These are phyloP conservation scores for Trichonephila inaurata DNA, from an alignment of 1,140 invertebrate species.

Conservation along the genomic window DNA sequence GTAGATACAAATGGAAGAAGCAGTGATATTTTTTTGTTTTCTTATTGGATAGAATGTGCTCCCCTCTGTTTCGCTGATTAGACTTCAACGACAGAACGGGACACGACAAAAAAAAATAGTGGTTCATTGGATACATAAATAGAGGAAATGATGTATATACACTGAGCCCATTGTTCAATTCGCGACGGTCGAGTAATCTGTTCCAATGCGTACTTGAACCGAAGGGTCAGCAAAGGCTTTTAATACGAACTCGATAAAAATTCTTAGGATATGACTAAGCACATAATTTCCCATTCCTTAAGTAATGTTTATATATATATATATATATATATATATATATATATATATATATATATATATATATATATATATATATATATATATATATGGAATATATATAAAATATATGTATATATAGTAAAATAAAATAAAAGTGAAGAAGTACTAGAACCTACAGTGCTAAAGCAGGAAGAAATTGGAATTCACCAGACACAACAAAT, in stretches of 20 bases:
- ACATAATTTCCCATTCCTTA: too few relatives aligned
- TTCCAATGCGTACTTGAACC: background rate
- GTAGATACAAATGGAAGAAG: background rate
- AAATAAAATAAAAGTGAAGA: too few relatives aligned
- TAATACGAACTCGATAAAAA: background rate
- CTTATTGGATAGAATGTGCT: background rate
- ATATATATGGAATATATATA: too few relatives aligned
- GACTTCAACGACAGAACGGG: conserved; percentile 5
- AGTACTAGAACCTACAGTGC: too few relatives aligned
- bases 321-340: too few relatives aligned
- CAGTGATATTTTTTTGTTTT: background rate
- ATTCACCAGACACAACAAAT: too few relatives aligned
- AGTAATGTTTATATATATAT: too few relatives aligned
- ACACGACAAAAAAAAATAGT: background rate
- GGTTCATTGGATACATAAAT: conserved; percentile 14
- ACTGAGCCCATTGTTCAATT: background rate
- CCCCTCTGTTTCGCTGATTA: conserved; percentile 44
- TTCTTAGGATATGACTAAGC: too few relatives aligned
- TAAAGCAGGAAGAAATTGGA: too few relatives aligned
- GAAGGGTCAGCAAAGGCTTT: background rate
- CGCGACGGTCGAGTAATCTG: background rate
- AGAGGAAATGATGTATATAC: conserved; percentile 22
- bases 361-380: too few relatives aligned
- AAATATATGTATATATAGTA: too few relatives aligned
- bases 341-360: too few relatives aligned